Conservation (phyloP, 92 coral and sea anemone species). For the Chrysogorgia sp. region DNA sequence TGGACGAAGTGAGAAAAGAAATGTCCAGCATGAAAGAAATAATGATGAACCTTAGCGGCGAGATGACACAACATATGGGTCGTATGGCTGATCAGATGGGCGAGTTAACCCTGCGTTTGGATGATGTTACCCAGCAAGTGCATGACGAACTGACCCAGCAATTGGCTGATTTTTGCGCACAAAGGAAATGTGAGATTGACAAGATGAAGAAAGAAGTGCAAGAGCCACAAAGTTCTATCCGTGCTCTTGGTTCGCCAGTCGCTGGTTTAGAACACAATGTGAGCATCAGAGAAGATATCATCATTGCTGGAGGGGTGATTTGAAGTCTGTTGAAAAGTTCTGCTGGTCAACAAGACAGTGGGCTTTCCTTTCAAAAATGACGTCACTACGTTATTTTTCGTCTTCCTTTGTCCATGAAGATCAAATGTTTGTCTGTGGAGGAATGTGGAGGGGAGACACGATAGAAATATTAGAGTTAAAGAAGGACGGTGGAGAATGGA, state of each 20-base stretch:
- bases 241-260: background rate
- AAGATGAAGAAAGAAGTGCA: background rate
- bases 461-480: background rate
- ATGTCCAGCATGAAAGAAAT: too few relatives aligned
- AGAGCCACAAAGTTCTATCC: background rate
- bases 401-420: conserved; percentile 1
- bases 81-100: background rate
- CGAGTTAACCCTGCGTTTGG: background rate
- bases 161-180: too few relatives aligned
- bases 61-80: too few relatives aligned
- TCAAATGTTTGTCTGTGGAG: conserved; percentile 1
- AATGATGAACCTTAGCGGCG: too few relatives aligned
- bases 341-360: conserved; percentile 8
- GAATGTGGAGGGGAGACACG: background rate
- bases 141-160: too few relatives aligned
- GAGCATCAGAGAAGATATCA: background rate
- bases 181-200: background rate
- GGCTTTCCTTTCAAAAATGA: background rate
- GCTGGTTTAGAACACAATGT: background rate
- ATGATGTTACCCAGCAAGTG: background rate
- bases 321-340: conserved; percentile 22
- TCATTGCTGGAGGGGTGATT: background rate
- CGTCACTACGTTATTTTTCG: background rate
- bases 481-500: background rate
- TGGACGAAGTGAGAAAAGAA: too few relatives aligned